Conservation (phyloP, 2,888 invertebrate genomes). For the Aspidiotus destructor region DNA sequence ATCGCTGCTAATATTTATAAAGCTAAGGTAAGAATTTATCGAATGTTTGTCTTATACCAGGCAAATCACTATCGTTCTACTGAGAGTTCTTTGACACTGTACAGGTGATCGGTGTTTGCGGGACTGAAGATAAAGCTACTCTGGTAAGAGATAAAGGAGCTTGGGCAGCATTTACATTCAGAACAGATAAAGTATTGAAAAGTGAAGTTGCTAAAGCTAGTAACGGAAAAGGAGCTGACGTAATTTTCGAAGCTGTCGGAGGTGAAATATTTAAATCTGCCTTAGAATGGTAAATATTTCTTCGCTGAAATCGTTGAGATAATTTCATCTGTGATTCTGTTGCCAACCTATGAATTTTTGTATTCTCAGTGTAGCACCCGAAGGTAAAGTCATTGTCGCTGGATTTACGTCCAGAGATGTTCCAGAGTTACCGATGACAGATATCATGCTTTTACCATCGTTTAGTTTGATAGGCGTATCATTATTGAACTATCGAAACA, state of each 20-base stretch:
- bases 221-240: conserved; percentile 50
- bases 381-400: conserved; percentile 47
- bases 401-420: conserved; percentile 48
- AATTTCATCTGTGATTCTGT: conserved; percentile 39
- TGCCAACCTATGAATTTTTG: conserved; percentile 37
- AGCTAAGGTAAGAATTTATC: conserved; percentile 47
- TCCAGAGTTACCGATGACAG: conserved; percentile 43
- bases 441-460: conserved; percentile 43
- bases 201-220: conserved; percentile 51
- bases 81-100: conserved; percentile 25
- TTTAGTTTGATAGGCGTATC: conserved; percentile 48
- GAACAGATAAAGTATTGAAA: conserved; percentile 46
- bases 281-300: conserved; percentile 48
- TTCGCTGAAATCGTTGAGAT: background rate
- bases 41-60: background rate
- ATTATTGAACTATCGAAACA: conserved; percentile 45
- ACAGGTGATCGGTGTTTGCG: conserved; percentile 60
- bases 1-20: conserved; percentile 57
- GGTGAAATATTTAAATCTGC: conserved; percentile 51
- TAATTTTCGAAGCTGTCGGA: conserved; percentile 57
- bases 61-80: background rate
- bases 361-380: conserved; percentile 46
- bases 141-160: conserved; percentile 54
- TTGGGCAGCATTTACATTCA: conserved; percentile 52
- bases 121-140: conserved; percentile 51